Base-by-base conservation (phyloP, 2,888 invertebrate genomes). In the Perithous albicinctus region DNA sequence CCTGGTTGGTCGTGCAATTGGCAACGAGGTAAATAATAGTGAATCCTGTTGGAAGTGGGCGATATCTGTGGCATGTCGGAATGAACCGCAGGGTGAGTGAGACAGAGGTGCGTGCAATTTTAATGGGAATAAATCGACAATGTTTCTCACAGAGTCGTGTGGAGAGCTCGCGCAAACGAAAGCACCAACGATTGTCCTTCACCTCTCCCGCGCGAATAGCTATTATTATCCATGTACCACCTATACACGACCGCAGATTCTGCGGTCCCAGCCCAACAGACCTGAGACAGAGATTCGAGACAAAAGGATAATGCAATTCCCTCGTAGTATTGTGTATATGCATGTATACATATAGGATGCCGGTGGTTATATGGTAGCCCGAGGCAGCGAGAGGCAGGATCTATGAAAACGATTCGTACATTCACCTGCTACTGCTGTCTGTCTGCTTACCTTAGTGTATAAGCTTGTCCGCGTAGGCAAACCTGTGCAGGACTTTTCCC, bases 271-370 rank as follows among this genome's bases (percentile, higher is more conserved):
- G 43, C 76, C 18, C 48, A 63, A 20, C 18, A 20, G 29, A 26
- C n/a, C 23, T 15, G 38, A 43, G 63, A 74, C 69, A 46, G 63
- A 77, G 43, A 72, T 72, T 77, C 75, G 79, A 87, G n/a, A 88
- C 87, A 88, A 87, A 88, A 87, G 88, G 82, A 86, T 86, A 86
- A 84, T 82, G 85, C 85, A 86, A 87, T 84, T 69, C 46, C 18
- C 43, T 61, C 63, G 20, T 38, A 26, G 54, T 35, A 46, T 69
- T 51, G 38, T 64, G 23, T 38, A 56, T 35, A 20, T 41, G 32
- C 2, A 18, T 67, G 38, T 12, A 56, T 46, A 23, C 10, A 18
- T 18, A 26, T 10, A 43, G 0, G 43, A 8, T 20, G 54, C 23
- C 51, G 48, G 59, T 61, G 46, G 32, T 56, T 63, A 48, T 54